phyloP scores from a whole-genome alignment of 2,113 vertebrate species.

The Chlamydotis undulata region DNA sequence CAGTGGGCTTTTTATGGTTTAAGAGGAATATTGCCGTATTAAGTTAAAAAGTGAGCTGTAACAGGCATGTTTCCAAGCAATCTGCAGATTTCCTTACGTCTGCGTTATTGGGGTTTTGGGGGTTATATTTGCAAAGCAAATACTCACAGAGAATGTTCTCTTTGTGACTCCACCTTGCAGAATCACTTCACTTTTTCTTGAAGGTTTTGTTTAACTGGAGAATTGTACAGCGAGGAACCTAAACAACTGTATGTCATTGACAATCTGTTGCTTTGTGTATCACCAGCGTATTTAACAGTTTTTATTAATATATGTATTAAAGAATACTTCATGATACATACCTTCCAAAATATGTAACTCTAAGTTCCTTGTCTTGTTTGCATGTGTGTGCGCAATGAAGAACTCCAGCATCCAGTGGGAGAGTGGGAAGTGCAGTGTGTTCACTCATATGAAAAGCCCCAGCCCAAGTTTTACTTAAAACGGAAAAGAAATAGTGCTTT shows the following conservation, averaged over 20 bases:
- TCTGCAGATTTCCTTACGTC: background rate
- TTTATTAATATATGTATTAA: background rate
- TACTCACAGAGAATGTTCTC: background rate
- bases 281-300: background rate
- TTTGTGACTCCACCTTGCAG: background rate
- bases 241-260: fast-evolving
- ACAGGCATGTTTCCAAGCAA: background rate
- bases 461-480: fast-evolving
- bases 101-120: background rate
- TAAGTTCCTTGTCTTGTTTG: background rate
- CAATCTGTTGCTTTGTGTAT: background rate
- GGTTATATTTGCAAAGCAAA: background rate
- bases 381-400: background rate
- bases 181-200: background rate
- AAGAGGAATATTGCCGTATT: background rate
- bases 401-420: background rate
- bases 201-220: background rate
- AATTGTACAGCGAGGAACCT: background rate
- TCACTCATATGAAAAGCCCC: background rate
- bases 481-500: background rate
- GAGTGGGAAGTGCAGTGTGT: background rate
- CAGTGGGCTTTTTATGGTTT: background rate
- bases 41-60: background rate
- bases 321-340: background rate
- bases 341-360: background rate